These are phyloP conservation scores for Macroglossus sobrinus DNA, from an alignment of 2,113 vertebrate species.

Conservation along the genomic window DNA sequence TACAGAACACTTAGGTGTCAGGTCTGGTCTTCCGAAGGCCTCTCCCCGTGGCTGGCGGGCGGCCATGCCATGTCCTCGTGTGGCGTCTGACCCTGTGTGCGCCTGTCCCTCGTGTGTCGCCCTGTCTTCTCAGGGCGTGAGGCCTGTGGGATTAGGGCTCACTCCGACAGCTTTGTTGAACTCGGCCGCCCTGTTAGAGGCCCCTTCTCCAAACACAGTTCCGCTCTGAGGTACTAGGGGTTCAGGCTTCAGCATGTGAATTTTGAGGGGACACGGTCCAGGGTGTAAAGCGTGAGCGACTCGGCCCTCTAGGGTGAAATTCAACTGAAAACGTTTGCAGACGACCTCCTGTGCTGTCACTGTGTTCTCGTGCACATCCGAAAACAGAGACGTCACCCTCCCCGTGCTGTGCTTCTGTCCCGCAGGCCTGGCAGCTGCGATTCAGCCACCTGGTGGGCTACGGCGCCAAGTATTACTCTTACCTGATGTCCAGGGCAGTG, in stretches of 20 bases:
- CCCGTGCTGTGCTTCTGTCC: not conserved
- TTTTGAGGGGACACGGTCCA: not conserved
- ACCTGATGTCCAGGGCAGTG: slow-evolving; percentile 98
- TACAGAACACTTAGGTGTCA: rapidly evolving
- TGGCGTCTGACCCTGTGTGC: not conserved
- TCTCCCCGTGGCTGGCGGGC: not conserved
- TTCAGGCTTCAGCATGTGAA: not conserved
- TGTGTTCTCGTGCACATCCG: rapidly evolving
- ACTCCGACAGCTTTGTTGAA: not conserved
- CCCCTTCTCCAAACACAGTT: not conserved
- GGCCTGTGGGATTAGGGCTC: not conserved
- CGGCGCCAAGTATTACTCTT: slow-evolving; percentile 98
- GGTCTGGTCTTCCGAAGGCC: not conserved
- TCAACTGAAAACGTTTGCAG: too few relatives aligned
- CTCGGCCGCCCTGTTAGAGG: not conserved
- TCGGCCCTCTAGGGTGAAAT: too few relatives aligned
- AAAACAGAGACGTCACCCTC: rapidly evolving
- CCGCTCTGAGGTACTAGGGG: not conserved
- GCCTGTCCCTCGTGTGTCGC: not conserved
- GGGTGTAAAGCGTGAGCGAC: not conserved
- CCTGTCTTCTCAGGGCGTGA: not conserved
- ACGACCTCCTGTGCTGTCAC: not conserved
- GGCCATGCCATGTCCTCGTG: rapidly evolving
- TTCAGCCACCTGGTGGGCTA: slow-evolving; percentile 98
- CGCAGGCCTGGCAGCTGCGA: slow-evolving; percentile 96